Evolutionary conservation across 2,113 vertebrate species (phyloP).

Genomic region (Petroica traversi): DNA sequence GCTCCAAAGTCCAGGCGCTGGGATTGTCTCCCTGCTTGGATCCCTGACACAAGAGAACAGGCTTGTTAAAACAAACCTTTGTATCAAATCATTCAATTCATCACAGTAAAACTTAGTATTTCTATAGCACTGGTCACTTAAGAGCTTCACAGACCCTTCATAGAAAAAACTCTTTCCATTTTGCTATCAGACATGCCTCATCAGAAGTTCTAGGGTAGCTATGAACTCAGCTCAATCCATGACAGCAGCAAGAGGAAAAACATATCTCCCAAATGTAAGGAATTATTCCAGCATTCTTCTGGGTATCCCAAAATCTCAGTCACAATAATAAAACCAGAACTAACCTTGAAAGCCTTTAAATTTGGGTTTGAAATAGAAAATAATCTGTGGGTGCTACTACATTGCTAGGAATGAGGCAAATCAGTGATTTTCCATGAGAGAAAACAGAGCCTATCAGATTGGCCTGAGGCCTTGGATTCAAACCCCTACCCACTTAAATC

Average conservation of each 20-base stretch:
- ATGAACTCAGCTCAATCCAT: neutral
- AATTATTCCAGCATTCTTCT: neutral
- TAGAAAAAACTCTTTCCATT: neutral
- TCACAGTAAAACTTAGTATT: neutral
- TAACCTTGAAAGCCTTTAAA: neutral
- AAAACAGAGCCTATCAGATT: slow-evolving; percentile 26
- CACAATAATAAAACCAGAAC: neutral
- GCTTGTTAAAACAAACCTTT: neutral
- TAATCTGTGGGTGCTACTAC: neutral
- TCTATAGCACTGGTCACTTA: neutral
- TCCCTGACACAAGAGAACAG: neutral
- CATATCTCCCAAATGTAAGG: neutral
- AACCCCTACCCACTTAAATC: slow-evolving; percentile 25
- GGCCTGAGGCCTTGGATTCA: neutral
- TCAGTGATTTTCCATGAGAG: neutral
- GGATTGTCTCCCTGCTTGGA: neutral
- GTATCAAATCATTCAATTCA: neutral
- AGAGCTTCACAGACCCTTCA: neutral
- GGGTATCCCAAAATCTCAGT: neutral
- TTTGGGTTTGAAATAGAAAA: neutral
- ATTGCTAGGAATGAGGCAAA: slow-evolving; percentile 10
- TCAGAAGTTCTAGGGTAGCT: neutral
- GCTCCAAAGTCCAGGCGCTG: neutral
- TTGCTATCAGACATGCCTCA: neutral
- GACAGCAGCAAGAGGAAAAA: neutral